Evolutionary conservation across 2,113 vertebrate species (phyloP).

Genomic region (Pomatorhinus ruficollis): DNA sequence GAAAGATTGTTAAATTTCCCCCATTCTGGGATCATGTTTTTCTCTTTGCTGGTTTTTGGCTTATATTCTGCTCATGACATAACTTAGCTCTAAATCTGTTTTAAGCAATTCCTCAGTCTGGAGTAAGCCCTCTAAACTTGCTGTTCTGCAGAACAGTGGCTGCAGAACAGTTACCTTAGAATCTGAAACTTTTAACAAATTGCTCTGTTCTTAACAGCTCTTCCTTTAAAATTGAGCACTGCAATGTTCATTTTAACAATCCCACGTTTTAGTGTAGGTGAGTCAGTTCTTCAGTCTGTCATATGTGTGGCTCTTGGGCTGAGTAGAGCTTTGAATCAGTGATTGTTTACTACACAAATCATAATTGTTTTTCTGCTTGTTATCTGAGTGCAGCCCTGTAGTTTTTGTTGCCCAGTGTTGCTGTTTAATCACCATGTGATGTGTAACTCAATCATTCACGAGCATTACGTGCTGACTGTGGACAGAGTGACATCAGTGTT

Average conservation of each 20-base stretch:
- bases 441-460: neutral
- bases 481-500: neutral
- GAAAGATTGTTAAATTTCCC: neutral
- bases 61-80: rapidly evolving
- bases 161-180: neutral
- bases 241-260: neutral
- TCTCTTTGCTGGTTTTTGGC: neutral
- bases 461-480: neutral
- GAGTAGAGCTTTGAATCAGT: neutral
- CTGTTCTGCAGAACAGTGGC: neutral
- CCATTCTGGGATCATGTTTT: neutral
- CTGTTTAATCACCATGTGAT: neutral
- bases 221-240: neutral
- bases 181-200: neutral
- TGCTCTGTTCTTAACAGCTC: neutral
- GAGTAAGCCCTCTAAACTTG: neutral
- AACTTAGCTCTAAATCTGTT: neutral
- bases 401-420: neutral
- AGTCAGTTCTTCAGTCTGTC: neutral
- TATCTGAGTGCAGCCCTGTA: neutral
- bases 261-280: neutral
- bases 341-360: neutral
- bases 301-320: neutral
- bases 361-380: neutral
- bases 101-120: neutral